Evolutionary conservation across 2,113 vertebrate species (phyloP).

Genomic region (Girardinichthys multiradiatus): DNA sequence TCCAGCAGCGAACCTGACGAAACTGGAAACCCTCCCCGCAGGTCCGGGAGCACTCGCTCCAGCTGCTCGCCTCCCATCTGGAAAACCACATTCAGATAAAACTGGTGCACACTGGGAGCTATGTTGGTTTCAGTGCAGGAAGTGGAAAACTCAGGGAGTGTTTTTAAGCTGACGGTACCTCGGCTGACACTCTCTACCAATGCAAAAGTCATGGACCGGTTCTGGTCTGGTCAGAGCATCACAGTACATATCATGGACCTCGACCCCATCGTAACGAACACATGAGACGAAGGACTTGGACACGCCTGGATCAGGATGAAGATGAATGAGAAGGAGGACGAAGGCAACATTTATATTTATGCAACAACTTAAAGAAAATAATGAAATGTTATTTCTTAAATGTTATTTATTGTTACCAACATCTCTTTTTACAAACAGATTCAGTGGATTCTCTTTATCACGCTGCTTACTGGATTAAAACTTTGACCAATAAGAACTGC

Average conservation of each 20-base stretch:
- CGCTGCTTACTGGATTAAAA: too few species aligned
- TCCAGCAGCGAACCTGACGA: constrained; percentile 96
- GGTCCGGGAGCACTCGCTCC: constrained; percentile 97
- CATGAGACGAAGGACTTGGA: constrained; percentile 92
- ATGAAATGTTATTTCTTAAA: too few species aligned
- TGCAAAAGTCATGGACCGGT: constrained; percentile 96
- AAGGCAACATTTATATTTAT: too few species aligned
- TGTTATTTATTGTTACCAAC: too few species aligned
- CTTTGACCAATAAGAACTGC: too few species aligned
- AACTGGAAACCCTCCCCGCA: constrained; percentile 96
- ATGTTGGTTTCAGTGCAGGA: background rate
- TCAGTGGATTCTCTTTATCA: too few species aligned
- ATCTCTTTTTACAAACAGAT: too few species aligned
- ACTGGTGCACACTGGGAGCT: background rate
- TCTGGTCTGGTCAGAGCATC: constrained; percentile 93
- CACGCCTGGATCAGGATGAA: constrained; percentile 81
- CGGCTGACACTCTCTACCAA: constrained; percentile 94
- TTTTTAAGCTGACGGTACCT: constrained; percentile 75
- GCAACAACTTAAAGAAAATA: too few species aligned
- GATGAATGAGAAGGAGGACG: too few species aligned
- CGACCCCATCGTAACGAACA: constrained; percentile 93
- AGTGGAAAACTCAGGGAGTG: background rate
- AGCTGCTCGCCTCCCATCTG: constrained; percentile 98
- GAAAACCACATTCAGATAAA: background rate
- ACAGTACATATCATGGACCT: constrained; percentile 93